Evolutionary conservation across 2,113 vertebrate genomes (phyloP).

Genomic region (Pandion haliaetus): DNA sequence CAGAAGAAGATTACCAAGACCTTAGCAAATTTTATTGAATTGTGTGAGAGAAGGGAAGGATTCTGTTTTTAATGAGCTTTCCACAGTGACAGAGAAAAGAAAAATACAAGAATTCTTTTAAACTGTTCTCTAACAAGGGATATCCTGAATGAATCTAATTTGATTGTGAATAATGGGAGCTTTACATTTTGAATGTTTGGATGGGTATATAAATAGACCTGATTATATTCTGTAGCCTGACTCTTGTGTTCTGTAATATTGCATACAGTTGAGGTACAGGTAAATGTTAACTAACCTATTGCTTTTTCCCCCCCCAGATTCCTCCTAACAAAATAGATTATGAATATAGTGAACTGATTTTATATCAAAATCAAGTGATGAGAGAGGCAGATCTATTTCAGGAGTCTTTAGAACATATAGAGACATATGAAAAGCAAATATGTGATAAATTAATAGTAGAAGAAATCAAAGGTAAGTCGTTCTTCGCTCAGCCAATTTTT

Average conservation of each 20-base stretch:
- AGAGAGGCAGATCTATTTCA: constrained; percentile 79
- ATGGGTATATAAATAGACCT: background rate
- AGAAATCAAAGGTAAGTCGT: constrained; percentile 78
- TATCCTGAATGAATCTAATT: background rate
- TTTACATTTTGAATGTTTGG: background rate
- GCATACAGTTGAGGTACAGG: background rate
- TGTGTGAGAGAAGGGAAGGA: background rate
- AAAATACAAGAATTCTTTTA: background rate
- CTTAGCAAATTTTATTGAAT: background rate
- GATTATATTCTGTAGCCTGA: background rate
- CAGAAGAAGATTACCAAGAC: background rate
- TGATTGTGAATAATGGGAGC: background rate
- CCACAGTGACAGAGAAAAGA: background rate
- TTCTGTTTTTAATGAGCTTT: background rate
- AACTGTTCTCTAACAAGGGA: background rate
- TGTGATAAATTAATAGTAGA: constrained; percentile 79
- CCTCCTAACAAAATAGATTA: constrained; percentile 79
- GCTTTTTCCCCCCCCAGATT: constrained; percentile 46
- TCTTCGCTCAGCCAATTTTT: background rate
- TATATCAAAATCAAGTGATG: constrained; percentile 84
- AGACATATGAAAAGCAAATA: constrained; percentile 78
- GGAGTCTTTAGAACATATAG: constrained; percentile 79
- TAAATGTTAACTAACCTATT: background rate
- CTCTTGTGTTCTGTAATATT: background rate
- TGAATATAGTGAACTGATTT: constrained; percentile 80